Evolutionary conservation across 2,113 vertebrate species (phyloP), one percentile per base, ranked within the genome.

Genomic region (Rhynchopsitta pachyrhyncha): DNA sequence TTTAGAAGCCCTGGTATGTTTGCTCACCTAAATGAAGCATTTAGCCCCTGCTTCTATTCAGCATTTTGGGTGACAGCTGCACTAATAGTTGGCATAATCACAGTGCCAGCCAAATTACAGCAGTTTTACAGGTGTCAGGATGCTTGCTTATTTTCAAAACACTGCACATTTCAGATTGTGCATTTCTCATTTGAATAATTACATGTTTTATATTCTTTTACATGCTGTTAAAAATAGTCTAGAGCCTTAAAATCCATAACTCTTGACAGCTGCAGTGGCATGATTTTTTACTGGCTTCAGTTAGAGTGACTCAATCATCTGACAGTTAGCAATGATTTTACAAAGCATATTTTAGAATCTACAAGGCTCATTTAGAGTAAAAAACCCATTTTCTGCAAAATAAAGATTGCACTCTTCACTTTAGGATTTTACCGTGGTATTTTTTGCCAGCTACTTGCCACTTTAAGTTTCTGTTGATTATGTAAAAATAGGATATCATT

Each of bases 81-180:
- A 41, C 60, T 52, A 80, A 39, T 59, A 82, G n/a, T 74, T 84
- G 63, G 13, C 4, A 1, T 87, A 87, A 85, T 55, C 69, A n/a
- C 8, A 81, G 29, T n/a, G 28, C 55, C 28, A n/a, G 69, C 62
- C 79, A 89, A 91, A 82, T 62, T 46, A 57, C 46, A 85, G 33
- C 57, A 78, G 25, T 84, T 63, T 81, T 93, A 57, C 74, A 92
- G 39, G 77, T 93, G 55, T 82, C 83, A 75, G 63, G 37, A 92
- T 80, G 46, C 25, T 49, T 79, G 25, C 63, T 71, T 88, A 44
- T 88, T 93, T 92, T 84, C 67, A 78, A 90, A 94, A 83, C 35
- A 78, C 10, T 69, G 10, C 33, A 57, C n/a, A 62, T 93, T 90
- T 95, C 62, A 78, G 41, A 88, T 49, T 77, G 17, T 4, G 2